These are phyloP conservation scores for Orientallactaga sibirica DNA, from an alignment of 2,797 vertebrate genomes.

Conservation along the genomic window DNA sequence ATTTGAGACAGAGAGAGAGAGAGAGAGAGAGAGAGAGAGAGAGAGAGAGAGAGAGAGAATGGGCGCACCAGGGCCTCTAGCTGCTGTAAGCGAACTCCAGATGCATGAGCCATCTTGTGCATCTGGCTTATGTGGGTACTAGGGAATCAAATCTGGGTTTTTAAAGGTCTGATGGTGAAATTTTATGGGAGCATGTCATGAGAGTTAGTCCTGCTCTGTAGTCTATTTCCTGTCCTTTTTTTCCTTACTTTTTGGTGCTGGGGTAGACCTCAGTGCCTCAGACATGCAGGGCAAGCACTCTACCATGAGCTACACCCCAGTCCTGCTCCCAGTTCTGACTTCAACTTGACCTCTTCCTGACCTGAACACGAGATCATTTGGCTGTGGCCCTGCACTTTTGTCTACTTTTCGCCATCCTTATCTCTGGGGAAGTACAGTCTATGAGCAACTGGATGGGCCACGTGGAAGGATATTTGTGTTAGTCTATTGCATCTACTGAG, in stretches of 20 bases:
- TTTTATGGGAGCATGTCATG: background rate
- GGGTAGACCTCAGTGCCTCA: background rate
- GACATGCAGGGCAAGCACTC: background rate
- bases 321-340: background rate
- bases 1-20: no score
- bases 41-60: no score
- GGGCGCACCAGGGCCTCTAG: no score
- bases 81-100: no score
- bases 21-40: no score
- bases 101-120: no score
- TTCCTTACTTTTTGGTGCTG: background rate
- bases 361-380: background rate
- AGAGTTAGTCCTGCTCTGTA: background rate
- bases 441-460: background rate
- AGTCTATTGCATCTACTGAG: background rate
- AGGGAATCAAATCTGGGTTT: background rate
- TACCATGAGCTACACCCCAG: background rate
- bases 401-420: background rate
- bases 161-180: background rate
- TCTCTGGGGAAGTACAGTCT: background rate
- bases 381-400: background rate
- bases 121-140: no score
- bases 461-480: accelerated
- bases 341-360: background rate
- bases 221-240: background rate